Base-by-base conservation (phyloP, 2,888 invertebrate species). In the Eupithecia subfuscata region DNA sequence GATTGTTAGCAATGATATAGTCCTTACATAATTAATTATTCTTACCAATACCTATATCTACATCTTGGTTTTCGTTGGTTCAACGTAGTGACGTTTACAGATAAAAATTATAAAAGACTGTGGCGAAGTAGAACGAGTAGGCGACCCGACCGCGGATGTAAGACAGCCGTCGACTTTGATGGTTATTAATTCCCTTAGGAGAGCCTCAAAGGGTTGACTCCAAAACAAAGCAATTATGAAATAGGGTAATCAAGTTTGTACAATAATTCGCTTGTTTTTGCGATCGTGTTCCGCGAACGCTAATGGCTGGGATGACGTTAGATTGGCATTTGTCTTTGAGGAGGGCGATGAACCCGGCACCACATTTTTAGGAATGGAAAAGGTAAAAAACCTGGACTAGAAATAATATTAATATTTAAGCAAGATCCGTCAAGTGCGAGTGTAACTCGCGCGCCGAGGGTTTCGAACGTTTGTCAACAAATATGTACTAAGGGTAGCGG, bases 191-290 rank as follows among this genome's bases (percentile, higher is more conserved):
- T 93, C 92, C 92, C 90, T 91, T 90, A 90, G 89, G 91, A 88
- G 89, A 88, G 87, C 87, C 89, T 93, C 93, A 93, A 93, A 94
- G 93, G 90, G 92, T 93, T 91, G 87, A 92, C 92, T 90, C 92
- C 93, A 94, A 93, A 94, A 94, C 93, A 94, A 91, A 90, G 90
- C 92, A 94, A 94, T 95, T 93, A 94, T 88, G 88, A 90, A 90
- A 92, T 90, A 89, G 89, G 90, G 90, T 94, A 94, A 94, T 94
- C 92, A 92, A 90, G 90, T 93, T 91, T 91, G 74, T 64, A 89
- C 88, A 88, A 68, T 92, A 90, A 91, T 90, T 89, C 77, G 92
- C 86, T 87, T 88, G 87, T 86, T 87, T 90, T 87, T 86, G 81
- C 80, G 82, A 83, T 87, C 87, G 81, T 82, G 70, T 68, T 76